phyloP scores from a whole-genome alignment of 2,113 vertebrate genomes.

The Cyprinodon variegatus region DNA sequence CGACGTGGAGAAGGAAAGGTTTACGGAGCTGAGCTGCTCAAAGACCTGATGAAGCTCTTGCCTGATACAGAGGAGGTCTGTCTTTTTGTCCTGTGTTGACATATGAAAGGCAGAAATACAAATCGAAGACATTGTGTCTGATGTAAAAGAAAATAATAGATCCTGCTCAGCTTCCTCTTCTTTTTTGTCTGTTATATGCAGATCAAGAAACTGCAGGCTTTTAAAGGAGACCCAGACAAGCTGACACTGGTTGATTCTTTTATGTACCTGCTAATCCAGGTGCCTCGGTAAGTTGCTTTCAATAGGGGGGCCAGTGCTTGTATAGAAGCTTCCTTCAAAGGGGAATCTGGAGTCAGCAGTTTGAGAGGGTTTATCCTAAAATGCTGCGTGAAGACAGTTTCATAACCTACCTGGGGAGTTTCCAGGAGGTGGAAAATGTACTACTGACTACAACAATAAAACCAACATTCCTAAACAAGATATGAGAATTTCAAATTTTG shows the following conservation, averaged over 20 bases:
- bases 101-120: conserved; percentile 6
- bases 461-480: background rate
- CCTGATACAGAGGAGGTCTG: conserved; percentile 93
- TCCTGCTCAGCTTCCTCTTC: conserved; percentile 38
- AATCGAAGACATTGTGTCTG: conserved; percentile 26
- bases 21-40: conserved; percentile 87
- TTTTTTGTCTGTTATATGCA: conserved; percentile 58
- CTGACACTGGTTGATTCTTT: conserved; percentile 95
- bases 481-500: background rate
- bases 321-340: conserved; percentile 4
- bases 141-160: background rate
- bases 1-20: conserved; percentile 85
- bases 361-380: conserved; percentile 6
- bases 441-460: background rate
- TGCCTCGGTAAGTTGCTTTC: conserved; percentile 88
- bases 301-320: background rate
- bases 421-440: background rate
- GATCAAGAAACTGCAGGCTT: conserved; percentile 90
- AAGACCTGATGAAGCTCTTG: conserved; percentile 93
- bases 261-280: conserved; percentile 91
- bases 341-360: conserved; percentile 18
- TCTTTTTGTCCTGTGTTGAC: conserved; percentile 16
- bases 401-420: background rate
- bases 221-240: conserved; percentile 90
- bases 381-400: background rate